Evolutionary conservation across 35 echinoderm and acorn worm genomes (phyloP), one percentile per base, ranked within the genome.

Genomic region (Holothuria glaberrima): DNA sequence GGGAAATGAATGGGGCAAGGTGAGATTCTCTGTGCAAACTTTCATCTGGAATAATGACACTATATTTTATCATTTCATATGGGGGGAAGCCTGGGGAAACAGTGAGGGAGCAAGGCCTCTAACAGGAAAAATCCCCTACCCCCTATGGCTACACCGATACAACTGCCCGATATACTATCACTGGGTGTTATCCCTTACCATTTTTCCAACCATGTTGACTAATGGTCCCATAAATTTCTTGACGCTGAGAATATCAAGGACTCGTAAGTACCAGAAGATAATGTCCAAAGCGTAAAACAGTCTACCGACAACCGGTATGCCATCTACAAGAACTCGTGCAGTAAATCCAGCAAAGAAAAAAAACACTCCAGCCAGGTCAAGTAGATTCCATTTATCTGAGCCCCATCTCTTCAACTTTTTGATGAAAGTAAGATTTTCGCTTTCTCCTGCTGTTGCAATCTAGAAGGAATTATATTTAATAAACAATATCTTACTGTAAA

Each of bases 191-290:
- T 9, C 1, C 12, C 89, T 92, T 78, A 97, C 95, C 95, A 97
- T 97, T 80, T 68, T 84, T 68, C 92, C 95, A 54, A 97, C 90
- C 95, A 97, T 97, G 38, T 94, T 97, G 29, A 94, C 92, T 29
- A 92, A 94, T 1, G 95, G 91, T 60, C 95, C 95, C 65, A 97
- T 94, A 5, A 94, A 50, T 19, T 92, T 90, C 63, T 92, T 94
- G 50, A 97, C 92, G 58, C 95, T 97, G 36, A 94, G 85, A 46
- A 97, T 89, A 72, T 97, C 95, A 22, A 97, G 75, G 4, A 97
- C 65, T 73, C 95, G 57, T 54, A 97, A 78, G 54, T 97, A 97
- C 95, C 95, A 97, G 13, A 97, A 79, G 67, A 94, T 90, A 45
- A 97, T 78, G 58, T 97, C 95, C 0, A 93, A 24, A 21, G 77